A percentile compares a stretch with the other conserved stretches of the same genome.
These are phyloP conservation scores for Conopomorpha cramerella DNA, from an alignment of 1,140 invertebrate genomes.

Conservation along the genomic window DNA sequence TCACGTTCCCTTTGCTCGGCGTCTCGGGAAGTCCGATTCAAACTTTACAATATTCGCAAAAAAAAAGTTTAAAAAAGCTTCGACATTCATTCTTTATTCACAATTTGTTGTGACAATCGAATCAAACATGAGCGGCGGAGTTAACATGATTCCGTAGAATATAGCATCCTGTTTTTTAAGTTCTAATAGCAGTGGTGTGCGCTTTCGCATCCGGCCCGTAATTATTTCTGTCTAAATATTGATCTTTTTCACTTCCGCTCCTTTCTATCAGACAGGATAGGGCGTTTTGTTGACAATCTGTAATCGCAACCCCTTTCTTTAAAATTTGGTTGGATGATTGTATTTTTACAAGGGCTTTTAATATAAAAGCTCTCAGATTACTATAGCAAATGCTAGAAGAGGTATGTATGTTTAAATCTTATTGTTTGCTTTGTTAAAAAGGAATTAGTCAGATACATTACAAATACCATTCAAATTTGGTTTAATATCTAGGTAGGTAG, in stretches of 20 bases:
- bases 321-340: too few relatives aligned
- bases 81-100: slow-evolving; percentile 16
- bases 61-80: too few relatives aligned
- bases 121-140: slow-evolving; percentile 29
- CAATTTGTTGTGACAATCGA: slow-evolving; percentile 35
- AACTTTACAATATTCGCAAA: slow-evolving; percentile 20
- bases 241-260: slow-evolving; percentile 43
- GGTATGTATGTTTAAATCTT: too few relatives aligned
- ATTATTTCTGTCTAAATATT: slow-evolving; percentile 57
- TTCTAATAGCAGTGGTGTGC: slow-evolving; percentile 39
- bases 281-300: slow-evolving; percentile 31
- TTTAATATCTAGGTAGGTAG: too few relatives aligned
- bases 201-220: slow-evolving; percentile 43
- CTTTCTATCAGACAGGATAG: slow-evolving; percentile 25
- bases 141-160: slow-evolving; percentile 42
- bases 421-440: too few relatives aligned
- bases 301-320: slow-evolving; percentile 19
- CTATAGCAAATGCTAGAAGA: too few relatives aligned
- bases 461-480: too few relatives aligned
- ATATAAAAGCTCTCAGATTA: too few relatives aligned
- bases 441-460: too few relatives aligned
- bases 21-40: slow-evolving; percentile 40
- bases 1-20: slow-evolving; percentile 13
- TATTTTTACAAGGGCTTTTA: too few relatives aligned
- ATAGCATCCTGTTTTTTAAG: slow-evolving; percentile 48